Base-by-base conservation (phyloP, 2,113 vertebrate species). In the Siniperca chuatsi region DNA sequence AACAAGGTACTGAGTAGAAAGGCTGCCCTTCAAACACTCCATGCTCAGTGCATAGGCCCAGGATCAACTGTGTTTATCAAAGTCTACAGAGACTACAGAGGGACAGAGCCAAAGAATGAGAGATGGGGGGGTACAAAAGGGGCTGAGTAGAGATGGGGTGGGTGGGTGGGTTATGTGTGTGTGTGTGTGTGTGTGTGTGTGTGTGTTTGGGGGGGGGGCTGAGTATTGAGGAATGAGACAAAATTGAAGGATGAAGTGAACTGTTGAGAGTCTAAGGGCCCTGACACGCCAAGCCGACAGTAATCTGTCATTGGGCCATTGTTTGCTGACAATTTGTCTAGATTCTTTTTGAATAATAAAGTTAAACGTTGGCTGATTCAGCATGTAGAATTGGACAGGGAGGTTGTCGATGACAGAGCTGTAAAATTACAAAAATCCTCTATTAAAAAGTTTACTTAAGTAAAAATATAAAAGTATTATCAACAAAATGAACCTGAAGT, bases 21-120 rank as follows among this genome's bases (percentile, higher is more conserved):
- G 89, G 87, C 78, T 85, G 75, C 75, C 84, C 88, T 91, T 94
- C 90, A 93, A 89, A 93, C 92, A 90, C 72, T 73, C 75, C 70
- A 79, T 90, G 78, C 90, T 89, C 80, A 79, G 89, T 40, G 90
- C 82, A 81, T 84, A 89, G 87, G 91, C 84, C 90, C 86, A 68
- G 91, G 92, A 94, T 93, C 93, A 92, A 86, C 76, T 65, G 66
- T 94, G 94, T 94, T 95, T 93, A 88, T 89, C 90, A 85, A 87
- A 91, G 91, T 84, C 75, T 29, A 29, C 87, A 65, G 73, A 77
- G 86, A 83, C 86, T 78, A 91, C 66, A 79, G 82, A 85, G 81
- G 42, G 62, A 61, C 83, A 21, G 72, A 83, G 81, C 90, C 78
- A 85, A 79, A 91, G 85, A 79, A 60, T 44, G 48, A 76, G 75